Conservation (phyloP, 2,113 vertebrate species). For the Nymphicus hollandicus region DNA sequence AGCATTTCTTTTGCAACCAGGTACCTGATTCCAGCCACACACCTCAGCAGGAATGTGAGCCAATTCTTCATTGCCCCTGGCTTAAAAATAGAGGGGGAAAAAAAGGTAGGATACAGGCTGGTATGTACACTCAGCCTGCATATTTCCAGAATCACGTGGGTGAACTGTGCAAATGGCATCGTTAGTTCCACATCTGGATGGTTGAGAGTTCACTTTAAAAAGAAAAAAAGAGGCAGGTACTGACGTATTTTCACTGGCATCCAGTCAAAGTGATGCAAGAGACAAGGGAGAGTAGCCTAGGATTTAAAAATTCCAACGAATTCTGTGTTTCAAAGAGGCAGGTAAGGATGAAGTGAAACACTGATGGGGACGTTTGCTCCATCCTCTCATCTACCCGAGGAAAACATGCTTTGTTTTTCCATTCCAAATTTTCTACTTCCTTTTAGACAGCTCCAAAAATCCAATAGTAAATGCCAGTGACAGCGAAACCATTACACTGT, state of each 20-base stretch:
- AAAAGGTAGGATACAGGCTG: neutral
- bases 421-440: neutral
- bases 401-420: neutral
- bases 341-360: neutral
- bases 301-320: neutral
- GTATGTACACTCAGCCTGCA: neutral
- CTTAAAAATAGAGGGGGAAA: neutral
- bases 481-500: neutral
- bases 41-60: neutral
- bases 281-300: neutral
- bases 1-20: neutral
- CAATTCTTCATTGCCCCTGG: neutral
- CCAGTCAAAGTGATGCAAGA: neutral
- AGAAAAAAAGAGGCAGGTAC: neutral
- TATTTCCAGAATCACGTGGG: conserved; percentile 3
- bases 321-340: neutral
- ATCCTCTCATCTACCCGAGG: neutral
- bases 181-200: neutral
- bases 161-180: neutral
- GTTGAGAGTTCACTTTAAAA: neutral
- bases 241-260: neutral
- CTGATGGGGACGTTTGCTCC: neutral
- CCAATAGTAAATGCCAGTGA: neutral
- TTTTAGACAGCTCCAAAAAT: conserved; percentile 2
- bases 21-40: conserved; percentile 2